Evolutionary conservation across 2,113 vertebrate species (phyloP), one percentile per base, ranked within the genome.

Genomic region (Salminus brasiliensis): DNA sequence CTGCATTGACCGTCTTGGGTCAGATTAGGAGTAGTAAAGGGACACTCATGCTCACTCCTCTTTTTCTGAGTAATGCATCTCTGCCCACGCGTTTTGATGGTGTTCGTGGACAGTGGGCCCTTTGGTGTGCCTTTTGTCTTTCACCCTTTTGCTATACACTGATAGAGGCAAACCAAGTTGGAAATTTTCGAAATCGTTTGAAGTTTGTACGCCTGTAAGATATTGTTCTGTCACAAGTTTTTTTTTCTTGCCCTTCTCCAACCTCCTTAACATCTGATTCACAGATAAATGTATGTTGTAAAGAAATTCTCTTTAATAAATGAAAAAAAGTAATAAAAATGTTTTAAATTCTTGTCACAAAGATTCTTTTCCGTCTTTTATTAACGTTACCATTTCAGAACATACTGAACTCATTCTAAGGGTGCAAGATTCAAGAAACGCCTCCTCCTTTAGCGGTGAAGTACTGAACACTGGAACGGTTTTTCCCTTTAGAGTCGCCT

Each of bases 81-180:
- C 49, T 25, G 78, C 70, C 67, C 70, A 52, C 55, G 52, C 85
- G 84, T 83, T 16, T 71, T 78, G 81, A 88, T 83, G 87, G 85
- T 83, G 84, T 88, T 87, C 89, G 89, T 90, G 90, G 86, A 89
- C 90, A 79, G 87, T 85, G 89, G 90, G 87, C 89, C 89, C 93
- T 92, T 88, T 91, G 86, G 95, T 94, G 96, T 98, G 96, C 97
- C 97, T 98, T 93, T 96, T 95, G 94, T 95, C 95, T 94, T 92
- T 94, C 94, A 93, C 94, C 94, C 93, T 69, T 53, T 95, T 92
- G 93, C 92, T 94, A 93, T 94, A 93, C 95, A 95, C 92, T 90
- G 88, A 92, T 94, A 94, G 93, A 94, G 88, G 88, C 94, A 93
- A 94, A 86, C 85, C 87, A 73, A 85, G 92, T 87, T 91, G 93